Evolutionary conservation across 2,797 vertebrate genomes (phyloP), one percentile per base, ranked within the genome.

Genomic region (Pseudochaenichthys georgianus): DNA sequence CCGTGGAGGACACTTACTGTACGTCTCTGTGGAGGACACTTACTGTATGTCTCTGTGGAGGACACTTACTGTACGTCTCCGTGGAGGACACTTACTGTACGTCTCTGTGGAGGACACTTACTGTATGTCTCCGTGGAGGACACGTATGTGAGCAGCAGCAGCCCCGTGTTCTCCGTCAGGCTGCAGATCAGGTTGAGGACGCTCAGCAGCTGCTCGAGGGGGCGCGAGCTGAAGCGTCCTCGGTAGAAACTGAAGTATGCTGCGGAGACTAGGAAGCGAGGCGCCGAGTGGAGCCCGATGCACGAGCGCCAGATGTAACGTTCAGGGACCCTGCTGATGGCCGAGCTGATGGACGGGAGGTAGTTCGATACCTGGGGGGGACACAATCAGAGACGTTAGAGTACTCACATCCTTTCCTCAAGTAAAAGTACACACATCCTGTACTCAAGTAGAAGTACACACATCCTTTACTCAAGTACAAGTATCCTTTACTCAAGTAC

Each of bases 281-380:
- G 97, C 0, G 97, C 97, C 0, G 97, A 97, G 90, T 99, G 98
- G 48, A 99, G 93, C 3, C 95, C 97, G 3, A 99, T 95, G 91
- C 96, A 97, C 81, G 96, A 93, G 13, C 97, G 95, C 98, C 98
- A 99, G 65, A 99, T 95, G 58, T 98, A 99, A 53, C 97, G 95
- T 92, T 98, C 96, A 0, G 98, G 98, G 0, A 96, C 90, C 31
- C 94, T 94, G 0, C 95, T 96, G 21, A 99, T 97, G 61, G 98
- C 96, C 0, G 97, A 94, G 4, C 98, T 99, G 93, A 99, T 97
- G 34, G 98, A 99, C 0, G 98, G 98, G 28, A 99, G 96, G 92
- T 97, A 99, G 93, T 99, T 99, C 2, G 93, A 64, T 1, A 99
- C 98, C 98, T 99, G 90, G 8, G 0, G 90, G 8, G 0, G 34